Evolutionary conservation across 2,113 vertebrate genomes (phyloP), one percentile per base, ranked within the genome.

Genomic region (Tringa solitaria): DNA sequence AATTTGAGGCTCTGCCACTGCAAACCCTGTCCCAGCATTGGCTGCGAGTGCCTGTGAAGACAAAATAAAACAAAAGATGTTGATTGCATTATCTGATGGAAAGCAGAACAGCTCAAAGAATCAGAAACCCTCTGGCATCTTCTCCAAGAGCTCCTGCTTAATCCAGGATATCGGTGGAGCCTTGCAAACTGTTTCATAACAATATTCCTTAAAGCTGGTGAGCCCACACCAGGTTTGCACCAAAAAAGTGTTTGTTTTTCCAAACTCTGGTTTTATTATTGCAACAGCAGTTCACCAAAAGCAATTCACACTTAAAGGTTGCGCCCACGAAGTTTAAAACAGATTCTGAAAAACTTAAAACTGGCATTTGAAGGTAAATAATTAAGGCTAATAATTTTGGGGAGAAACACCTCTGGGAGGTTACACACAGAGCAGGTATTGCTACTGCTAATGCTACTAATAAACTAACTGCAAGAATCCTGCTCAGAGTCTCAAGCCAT

Each of bases 1-100:
- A 63, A 99, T 98, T 35, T 99, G 99, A 43, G 99, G 99, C 94
- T 99, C 99, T 0, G 99, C 99, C 70, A 99, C 99, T 0, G 99
- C 99, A 94, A 99, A 99, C 7, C 99, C 99, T 2, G 99, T 99
- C 74, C 98, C 99, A 7, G 99, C 98, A 89, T 99, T 99, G 91
- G 99, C 99, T 93, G 99, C 99, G 1, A 99, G 98, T 0, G 99
- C 99, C 99, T 99, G 93, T 21, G 20, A 57, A 95, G 64, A 89
- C 61, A 92, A 61, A 93, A 5, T n/a, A 63, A 86, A 69, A 0
- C 35, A 48, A 64, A 80, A 14, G 23, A 48, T 1, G 5, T 32
- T 68, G 65, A 93, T 5, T 56, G 51, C 33, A 86, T 63, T 48
- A 59, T 50, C 60, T 67, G 56, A 91, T 33, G 7, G 6, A 84